Percentiles rank a stretch among this genome's conserved stretches.
Conservation (phyloP, 2,113 vertebrate genomes). For the Channa argus region DNA sequence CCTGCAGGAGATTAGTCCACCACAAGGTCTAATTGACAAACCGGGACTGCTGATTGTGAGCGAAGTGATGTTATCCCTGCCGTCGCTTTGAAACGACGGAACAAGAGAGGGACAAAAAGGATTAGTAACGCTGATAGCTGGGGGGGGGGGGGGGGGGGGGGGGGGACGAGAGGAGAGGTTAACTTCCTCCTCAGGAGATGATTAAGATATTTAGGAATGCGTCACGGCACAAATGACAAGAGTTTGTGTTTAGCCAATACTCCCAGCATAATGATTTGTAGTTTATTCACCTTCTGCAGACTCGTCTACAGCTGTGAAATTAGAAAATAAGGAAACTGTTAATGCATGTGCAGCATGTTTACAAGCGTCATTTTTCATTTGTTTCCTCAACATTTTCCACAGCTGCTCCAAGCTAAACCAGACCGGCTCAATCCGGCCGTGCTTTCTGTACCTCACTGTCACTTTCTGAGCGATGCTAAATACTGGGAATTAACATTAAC, state of each 20-base stretch:
- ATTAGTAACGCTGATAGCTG: constrained; percentile 72
- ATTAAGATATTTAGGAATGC: constrained; percentile 30
- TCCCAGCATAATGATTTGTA: too few relatives aligned
- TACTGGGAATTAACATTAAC: background rate
- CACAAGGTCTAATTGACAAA: constrained; percentile 78
- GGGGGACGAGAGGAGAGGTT: constrained; percentile 32
- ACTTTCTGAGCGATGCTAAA: too few relatives aligned
- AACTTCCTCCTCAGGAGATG: constrained; percentile 49
- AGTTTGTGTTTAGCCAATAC: background rate
- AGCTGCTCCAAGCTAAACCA: too few relatives aligned
- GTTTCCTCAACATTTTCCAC: too few relatives aligned
- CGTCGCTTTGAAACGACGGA: constrained; percentile 62
- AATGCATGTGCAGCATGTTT: too few relatives aligned
- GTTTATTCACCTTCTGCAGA: too few relatives aligned
- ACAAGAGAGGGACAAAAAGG: constrained; percentile 66
- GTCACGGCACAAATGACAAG: background rate
- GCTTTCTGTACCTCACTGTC: too few relatives aligned
- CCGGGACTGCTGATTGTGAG: constrained; percentile 48
- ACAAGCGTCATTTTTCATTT: too few relatives aligned
- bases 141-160: background rate
- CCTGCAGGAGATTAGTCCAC: constrained; percentile 71
- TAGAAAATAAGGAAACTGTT: too few relatives aligned
- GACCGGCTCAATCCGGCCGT: too few relatives aligned
- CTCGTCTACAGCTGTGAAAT: too few relatives aligned
- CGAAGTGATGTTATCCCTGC: constrained; percentile 75